phyloP scores from a whole-genome alignment of 1,140 invertebrate species.

The Micrasema minimum region DNA sequence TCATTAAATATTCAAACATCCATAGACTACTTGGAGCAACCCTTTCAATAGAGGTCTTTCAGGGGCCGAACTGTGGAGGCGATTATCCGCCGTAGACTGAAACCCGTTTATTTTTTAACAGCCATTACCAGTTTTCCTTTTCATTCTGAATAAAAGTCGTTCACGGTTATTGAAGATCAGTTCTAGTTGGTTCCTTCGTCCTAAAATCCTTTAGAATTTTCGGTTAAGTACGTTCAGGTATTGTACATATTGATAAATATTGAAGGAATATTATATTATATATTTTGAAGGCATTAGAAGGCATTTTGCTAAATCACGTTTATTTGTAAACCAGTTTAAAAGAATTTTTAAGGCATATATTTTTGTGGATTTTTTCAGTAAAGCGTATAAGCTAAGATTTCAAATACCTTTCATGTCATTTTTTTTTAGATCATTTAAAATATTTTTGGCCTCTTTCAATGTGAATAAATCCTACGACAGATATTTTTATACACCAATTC shows the following conservation, averaged over 20 bases:
- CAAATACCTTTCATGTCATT: too few species aligned
- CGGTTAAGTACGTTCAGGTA: neutral
- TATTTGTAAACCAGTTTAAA: neutral
- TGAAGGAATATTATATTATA: neutral
- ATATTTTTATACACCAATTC: too few species aligned
- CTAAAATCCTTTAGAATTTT: conserved; percentile 3
- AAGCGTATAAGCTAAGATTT: too few species aligned
- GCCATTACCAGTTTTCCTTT: conserved; percentile 27
- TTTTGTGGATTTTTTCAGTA: too few species aligned
- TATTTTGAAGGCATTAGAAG: neutral
- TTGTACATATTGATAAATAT: conserved; percentile 18
- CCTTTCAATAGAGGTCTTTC: conserved; percentile 36
- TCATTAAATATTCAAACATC: conserved; percentile 50
- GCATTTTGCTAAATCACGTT: neutral
- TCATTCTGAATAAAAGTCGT: conserved; percentile 25
- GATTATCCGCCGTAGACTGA: conserved; percentile 17
- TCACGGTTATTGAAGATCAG: conserved; percentile 23
- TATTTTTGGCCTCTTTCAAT: too few species aligned
- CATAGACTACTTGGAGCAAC: conserved; percentile 29
- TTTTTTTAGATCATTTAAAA: too few species aligned
- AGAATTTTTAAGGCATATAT: too few species aligned
- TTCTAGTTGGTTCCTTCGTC: neutral
- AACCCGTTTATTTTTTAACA: conserved; percentile 30
- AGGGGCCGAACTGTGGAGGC: conserved; percentile 1
- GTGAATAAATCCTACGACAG: too few species aligned